A percentile compares a stretch with the other conserved stretches of the same genome.
These are phyloP conservation scores for Barbus barbus DNA, from an alignment of 2,113 vertebrate genomes.

Conservation along the genomic window DNA sequence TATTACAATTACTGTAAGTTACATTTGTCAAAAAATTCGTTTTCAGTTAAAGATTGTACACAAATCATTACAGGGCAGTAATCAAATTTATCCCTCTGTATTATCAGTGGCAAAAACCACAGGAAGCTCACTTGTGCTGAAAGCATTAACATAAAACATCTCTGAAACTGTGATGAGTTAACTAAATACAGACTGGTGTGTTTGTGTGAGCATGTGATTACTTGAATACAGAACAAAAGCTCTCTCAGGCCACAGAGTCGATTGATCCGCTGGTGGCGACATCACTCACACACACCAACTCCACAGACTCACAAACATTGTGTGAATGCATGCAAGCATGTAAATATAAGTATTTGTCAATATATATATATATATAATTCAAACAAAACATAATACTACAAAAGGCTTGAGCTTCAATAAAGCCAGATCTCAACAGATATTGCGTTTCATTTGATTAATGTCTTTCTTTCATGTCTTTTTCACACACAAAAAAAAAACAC, in stretches of 20 bases:
- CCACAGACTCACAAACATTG: constrained; percentile 3
- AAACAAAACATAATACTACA: not conserved
- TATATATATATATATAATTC: not conserved
- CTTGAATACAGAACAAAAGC: constrained; percentile 68
- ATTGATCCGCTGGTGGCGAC: constrained; percentile 55
- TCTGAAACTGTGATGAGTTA: constrained; percentile 53
- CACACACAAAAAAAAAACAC: not conserved
- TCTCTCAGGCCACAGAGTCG: constrained; percentile 54
- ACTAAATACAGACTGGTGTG: constrained; percentile 41
- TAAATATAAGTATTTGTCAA: not conserved
- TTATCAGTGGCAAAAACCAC: not conserved
- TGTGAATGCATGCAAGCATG: constrained; percentile 29
- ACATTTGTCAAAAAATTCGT: not conserved
- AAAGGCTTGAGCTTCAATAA: not conserved
- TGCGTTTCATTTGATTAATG: constrained; percentile 22
- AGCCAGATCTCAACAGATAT: constrained; percentile 2
- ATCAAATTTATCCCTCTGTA: not conserved
- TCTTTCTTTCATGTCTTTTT: constrained; percentile 19
- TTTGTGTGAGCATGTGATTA: constrained; percentile 15
- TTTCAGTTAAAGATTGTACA: too few relatives aligned
- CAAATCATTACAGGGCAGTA: too few relatives aligned
- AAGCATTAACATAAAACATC: too few relatives aligned
- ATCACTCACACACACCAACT: constrained; percentile 39
- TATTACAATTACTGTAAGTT: not conserved
- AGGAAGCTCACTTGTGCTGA: not conserved